Evolutionary conservation across 2,113 vertebrate genomes (phyloP).

Genomic region (Leucosticte australis): DNA sequence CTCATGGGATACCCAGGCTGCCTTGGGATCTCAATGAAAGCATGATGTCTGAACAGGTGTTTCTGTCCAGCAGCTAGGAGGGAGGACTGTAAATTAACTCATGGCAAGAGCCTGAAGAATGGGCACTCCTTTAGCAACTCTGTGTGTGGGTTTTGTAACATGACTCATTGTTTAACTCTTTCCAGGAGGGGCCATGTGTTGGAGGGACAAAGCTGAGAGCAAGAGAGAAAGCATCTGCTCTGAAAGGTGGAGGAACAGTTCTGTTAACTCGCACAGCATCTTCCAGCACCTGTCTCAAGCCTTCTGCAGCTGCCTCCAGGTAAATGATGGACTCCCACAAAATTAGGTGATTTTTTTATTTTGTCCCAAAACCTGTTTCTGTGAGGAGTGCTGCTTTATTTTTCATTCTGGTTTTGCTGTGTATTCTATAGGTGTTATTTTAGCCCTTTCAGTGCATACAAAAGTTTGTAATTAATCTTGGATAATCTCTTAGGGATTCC

Average conservation of each 20-base stretch:
- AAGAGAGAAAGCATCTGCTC: rapidly evolving
- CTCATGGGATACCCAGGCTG: not conserved
- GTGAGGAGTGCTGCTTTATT: not conserved
- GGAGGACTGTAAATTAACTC: not conserved
- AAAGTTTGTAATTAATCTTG: not conserved
- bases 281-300: not conserved
- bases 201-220: not conserved
- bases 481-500: not conserved
- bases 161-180: not conserved
- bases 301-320: not conserved
- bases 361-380: not conserved
- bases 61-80: not conserved
- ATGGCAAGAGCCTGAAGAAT: not conserved
- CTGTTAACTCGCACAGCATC: not conserved
- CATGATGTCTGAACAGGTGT: not conserved
- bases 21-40: not conserved
- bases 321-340: not conserved
- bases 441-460: not conserved
- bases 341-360: not conserved
- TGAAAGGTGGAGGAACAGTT: not conserved
- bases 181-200: not conserved
- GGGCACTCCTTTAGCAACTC: not conserved
- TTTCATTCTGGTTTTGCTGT: not conserved
- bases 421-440: not conserved
- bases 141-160: not conserved